Conservation (phyloP, 2,888 invertebrate genomes). For the Cheilosia vernalis region DNA sequence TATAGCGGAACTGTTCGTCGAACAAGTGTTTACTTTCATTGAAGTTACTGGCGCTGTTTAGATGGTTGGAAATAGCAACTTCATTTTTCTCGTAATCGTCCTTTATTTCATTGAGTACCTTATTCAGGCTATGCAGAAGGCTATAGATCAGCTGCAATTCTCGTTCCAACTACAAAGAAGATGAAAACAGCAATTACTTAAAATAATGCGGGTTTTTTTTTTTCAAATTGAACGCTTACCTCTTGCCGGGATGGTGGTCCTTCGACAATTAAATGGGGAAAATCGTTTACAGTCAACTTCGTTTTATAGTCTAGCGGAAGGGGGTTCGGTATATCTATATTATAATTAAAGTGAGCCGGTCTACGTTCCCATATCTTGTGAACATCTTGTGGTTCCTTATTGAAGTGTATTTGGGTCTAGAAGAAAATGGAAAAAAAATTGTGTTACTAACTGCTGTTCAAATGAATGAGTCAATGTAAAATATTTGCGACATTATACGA, state of each 20-base stretch:
- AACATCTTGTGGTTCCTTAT: conserved; percentile 26
- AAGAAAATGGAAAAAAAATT: conserved; percentile 1
- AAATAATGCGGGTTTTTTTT: not conserved
- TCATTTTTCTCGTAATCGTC: conserved; percentile 17
- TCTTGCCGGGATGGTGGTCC: conserved; percentile 26
- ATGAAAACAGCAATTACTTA: not conserved
- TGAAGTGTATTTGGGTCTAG: conserved; percentile 45
- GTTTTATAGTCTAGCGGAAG: conserved; percentile 25
- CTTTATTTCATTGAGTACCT: conserved; percentile 27
- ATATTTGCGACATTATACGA: conserved; percentile 16
- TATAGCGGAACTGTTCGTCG: conserved; percentile 8
- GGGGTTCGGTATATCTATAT: not conserved
- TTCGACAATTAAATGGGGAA: not conserved
- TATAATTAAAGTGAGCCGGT: conserved; percentile 32
- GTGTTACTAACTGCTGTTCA: not conserved
- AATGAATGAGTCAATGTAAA: conserved; percentile 25
- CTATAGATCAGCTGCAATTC: conserved; percentile 42
- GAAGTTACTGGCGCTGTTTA: conserved; percentile 2
- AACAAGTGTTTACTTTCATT: conserved; percentile 6
- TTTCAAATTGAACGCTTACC: conserved; percentile 6
- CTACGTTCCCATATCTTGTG: conserved; percentile 31
- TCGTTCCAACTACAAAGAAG: conserved; percentile 10
- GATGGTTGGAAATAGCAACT: conserved; percentile 22
- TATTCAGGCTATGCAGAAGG: conserved; percentile 22
- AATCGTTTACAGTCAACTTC: not conserved